A percentile compares a stretch with the other conserved stretches of the same genome.
phyloP scores from a whole-genome alignment of 2,888 invertebrate genomes.

The Pyralis farinalis region DNA sequence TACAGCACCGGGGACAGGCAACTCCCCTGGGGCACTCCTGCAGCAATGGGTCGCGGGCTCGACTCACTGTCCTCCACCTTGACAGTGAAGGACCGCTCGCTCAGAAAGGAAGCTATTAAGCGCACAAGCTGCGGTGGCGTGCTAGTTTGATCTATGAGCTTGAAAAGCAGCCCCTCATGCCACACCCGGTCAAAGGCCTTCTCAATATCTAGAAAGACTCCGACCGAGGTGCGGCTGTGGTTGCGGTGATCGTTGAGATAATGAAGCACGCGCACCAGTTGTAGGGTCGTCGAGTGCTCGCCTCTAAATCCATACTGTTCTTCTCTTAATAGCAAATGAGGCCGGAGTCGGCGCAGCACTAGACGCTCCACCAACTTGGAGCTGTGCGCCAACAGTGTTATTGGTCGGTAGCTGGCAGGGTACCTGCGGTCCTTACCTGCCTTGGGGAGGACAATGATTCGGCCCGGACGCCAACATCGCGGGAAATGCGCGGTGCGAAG shows the following conservation, averaged over 20 bases:
- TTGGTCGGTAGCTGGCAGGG: not conserved
- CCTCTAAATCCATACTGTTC: constrained; percentile 23
- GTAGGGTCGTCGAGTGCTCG: constrained; percentile 24
- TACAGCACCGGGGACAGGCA: constrained; percentile 12
- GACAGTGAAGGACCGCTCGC: constrained; percentile 5
- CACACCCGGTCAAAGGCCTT: constrained; percentile 34
- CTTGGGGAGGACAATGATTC: not conserved
- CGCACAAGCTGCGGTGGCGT: not conserved
- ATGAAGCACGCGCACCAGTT: constrained; percentile 22
- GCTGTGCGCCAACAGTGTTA: not conserved
- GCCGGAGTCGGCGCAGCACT: not conserved
- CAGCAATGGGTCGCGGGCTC: constrained; percentile 1
- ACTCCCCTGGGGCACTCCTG: constrained; percentile 23
- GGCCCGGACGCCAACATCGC: too few relatives aligned
- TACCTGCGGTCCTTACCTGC: not conserved
- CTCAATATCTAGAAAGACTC: constrained; percentile 29
- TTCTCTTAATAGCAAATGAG: not conserved
- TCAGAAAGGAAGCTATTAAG: constrained; percentile 16
- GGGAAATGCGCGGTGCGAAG: too few relatives aligned
- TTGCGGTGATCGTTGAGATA: constrained; percentile 15
- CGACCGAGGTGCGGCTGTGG: constrained; percentile 13
- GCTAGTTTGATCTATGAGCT: constrained; percentile 13
- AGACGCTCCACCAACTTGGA: constrained; percentile 4
- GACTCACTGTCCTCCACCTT: constrained; percentile 15
- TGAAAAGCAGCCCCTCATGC: constrained; percentile 30